Conservation (phyloP, 2,113 vertebrate genomes). For the Tichodroma muraria region DNA sequence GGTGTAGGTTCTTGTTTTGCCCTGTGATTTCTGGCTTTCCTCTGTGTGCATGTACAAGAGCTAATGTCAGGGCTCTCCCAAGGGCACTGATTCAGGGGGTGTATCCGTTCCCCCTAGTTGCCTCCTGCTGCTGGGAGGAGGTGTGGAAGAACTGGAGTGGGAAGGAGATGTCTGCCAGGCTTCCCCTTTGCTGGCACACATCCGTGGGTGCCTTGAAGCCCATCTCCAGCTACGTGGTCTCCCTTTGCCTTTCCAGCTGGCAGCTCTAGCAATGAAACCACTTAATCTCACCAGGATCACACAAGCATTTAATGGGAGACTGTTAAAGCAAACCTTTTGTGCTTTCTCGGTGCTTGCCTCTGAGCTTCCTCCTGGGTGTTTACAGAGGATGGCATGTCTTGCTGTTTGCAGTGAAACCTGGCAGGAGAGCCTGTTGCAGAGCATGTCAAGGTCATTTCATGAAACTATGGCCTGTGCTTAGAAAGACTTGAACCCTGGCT, state of each 20-base stretch:
- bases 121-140: background rate
- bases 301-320: background rate
- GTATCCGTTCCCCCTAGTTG: background rate
- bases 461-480: background rate
- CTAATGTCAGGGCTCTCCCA: background rate
- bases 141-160: background rate
- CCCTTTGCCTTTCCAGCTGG: background rate
- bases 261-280: background rate
- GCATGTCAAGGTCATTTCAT: conserved; percentile 10
- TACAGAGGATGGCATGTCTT: background rate
- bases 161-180: background rate
- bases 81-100: background rate
- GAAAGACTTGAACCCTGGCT: background rate
- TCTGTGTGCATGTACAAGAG: background rate
- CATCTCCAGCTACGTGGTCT: background rate
- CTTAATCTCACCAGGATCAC: background rate
- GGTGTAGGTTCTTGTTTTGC: background rate
- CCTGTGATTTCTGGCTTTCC: background rate
- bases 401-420: background rate
- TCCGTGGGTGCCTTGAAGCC: background rate
- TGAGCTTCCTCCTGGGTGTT: background rate
- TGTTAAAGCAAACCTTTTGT: background rate
- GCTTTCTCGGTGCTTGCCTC: background rate
- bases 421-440: background rate
- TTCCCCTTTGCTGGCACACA: background rate